phyloP scores from a whole-genome alignment of 64 coral and sea anemone species.

The Anthopleura sola region DNA sequence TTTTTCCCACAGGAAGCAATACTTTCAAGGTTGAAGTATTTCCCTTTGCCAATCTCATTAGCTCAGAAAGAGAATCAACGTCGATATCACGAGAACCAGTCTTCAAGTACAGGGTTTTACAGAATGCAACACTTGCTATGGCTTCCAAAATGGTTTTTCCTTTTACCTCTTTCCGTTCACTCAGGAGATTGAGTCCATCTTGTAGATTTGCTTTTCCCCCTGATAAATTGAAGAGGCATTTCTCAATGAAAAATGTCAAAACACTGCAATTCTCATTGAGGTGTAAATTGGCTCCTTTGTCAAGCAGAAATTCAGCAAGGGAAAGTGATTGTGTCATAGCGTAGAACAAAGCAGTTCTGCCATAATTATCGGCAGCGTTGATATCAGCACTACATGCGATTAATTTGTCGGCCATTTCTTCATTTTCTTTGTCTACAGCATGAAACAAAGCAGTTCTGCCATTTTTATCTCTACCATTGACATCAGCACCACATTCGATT shows the following conservation, averaged over 20 bases:
- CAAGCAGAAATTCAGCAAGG: neutral
- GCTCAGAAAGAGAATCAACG: neutral
- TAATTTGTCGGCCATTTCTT: too few relatives aligned
- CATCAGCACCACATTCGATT: too few relatives aligned
- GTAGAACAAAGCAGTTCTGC: neutral
- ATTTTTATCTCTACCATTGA: too few relatives aligned
- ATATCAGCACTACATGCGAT: too few relatives aligned
- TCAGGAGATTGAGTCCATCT: neutral
- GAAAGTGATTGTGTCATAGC: neutral
- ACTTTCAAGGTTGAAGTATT: too few relatives aligned
- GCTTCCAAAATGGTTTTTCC: neutral
- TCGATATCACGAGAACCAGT: neutral
- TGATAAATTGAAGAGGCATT: neutral
- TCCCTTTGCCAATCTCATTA: neutral
- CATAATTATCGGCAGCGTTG: too few relatives aligned
- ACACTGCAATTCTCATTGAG: neutral
- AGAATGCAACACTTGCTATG: neutral
- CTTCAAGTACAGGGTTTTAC: neutral
- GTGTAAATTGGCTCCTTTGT: neutral
- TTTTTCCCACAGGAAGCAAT: neutral
- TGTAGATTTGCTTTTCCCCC: neutral
- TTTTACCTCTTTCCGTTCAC: neutral
- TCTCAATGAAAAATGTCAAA: neutral
- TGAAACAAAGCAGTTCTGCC: neutral
- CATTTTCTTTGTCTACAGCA: too few relatives aligned